These are phyloP conservation scores for Vespertilio murinus DNA, from an alignment of 2,797 vertebrate genomes.

Conservation along the genomic window DNA sequence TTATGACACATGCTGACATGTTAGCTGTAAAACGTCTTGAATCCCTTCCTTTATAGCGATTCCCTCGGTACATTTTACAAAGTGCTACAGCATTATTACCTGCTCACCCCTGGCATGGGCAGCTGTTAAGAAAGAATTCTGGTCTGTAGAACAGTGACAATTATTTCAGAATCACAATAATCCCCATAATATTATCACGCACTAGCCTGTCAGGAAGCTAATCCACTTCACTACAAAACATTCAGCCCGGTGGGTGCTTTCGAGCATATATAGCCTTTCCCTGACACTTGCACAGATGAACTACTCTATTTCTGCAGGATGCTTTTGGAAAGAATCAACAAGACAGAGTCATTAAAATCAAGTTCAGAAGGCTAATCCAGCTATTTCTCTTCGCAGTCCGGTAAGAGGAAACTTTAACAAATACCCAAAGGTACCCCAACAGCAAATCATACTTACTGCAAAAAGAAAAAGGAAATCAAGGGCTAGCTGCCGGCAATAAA, in stretches of 20 bases:
- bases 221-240: slow-evolving; percentile 17
- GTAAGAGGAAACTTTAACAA: slow-evolving; percentile 80
- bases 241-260: background rate
- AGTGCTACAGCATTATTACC: background rate
- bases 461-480: slow-evolving; percentile 44
- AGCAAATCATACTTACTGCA: slow-evolving; percentile 84
- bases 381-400: slow-evolving; percentile 33
- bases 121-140: slow-evolving; percentile 30
- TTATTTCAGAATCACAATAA: background rate
- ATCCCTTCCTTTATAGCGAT: slow-evolving; percentile 53
- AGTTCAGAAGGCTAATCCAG: slow-evolving; percentile 52
- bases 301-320: slow-evolving; percentile 62
- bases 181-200: background rate
- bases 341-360: slow-evolving; percentile 65
- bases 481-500: slow-evolving; percentile 57
- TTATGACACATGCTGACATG: slow-evolving; percentile 20
- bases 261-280: background rate
- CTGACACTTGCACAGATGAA: slow-evolving; percentile 29
- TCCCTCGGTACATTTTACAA: slow-evolving; percentile 39
- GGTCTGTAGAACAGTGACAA: background rate
- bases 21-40: slow-evolving; percentile 48
- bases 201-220: slow-evolving; percentile 19
- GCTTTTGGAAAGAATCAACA: slow-evolving; percentile 45
- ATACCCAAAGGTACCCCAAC: slow-evolving; percentile 71
- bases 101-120: background rate